These are phyloP conservation scores for Melolontha melolontha DNA, from an alignment of 2,888 invertebrate species.

Conservation along the genomic window DNA sequence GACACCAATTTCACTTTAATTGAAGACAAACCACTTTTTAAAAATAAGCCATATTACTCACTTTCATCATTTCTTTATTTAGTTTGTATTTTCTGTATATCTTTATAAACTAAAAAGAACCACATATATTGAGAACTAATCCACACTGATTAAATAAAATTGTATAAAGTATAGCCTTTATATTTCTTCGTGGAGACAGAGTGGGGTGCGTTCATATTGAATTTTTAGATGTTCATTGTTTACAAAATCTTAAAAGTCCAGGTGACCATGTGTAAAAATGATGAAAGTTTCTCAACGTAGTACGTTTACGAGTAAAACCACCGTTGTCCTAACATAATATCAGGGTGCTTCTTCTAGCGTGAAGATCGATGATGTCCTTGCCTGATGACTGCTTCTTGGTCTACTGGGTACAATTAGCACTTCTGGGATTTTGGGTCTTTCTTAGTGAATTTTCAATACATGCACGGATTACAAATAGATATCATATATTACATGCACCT, in stretches of 20 bases:
- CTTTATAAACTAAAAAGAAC: background rate
- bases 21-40: background rate
- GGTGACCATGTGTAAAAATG: slow-evolving; percentile 45
- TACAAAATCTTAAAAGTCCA: slow-evolving; percentile 55
- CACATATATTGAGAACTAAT: background rate
- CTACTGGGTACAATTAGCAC: slow-evolving; percentile 58
- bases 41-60: slow-evolving; percentile 2
- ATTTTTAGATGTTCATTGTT: slow-evolving; percentile 58
- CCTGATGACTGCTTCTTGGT: slow-evolving; percentile 55
- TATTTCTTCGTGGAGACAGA: slow-evolving; percentile 37
- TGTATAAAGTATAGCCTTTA: slow-evolving; percentile 47
- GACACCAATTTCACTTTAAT: background rate
- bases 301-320: slow-evolving; percentile 30
- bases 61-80: slow-evolving; percentile 18
- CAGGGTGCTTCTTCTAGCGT: slow-evolving; percentile 59
- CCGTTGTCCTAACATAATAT: slow-evolving; percentile 47
- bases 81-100: background rate
- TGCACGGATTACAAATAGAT: background rate
- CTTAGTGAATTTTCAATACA: slow-evolving; percentile 4
- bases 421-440: slow-evolving; percentile 47
- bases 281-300: slow-evolving; percentile 40
- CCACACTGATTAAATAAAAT: slow-evolving; percentile 46
- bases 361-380: slow-evolving; percentile 65
- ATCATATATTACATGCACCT: too few species aligned
- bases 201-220: slow-evolving; percentile 1